Base-by-base conservation (phyloP, 2,113 vertebrate species). In the Paraplagusia blochii region DNA sequence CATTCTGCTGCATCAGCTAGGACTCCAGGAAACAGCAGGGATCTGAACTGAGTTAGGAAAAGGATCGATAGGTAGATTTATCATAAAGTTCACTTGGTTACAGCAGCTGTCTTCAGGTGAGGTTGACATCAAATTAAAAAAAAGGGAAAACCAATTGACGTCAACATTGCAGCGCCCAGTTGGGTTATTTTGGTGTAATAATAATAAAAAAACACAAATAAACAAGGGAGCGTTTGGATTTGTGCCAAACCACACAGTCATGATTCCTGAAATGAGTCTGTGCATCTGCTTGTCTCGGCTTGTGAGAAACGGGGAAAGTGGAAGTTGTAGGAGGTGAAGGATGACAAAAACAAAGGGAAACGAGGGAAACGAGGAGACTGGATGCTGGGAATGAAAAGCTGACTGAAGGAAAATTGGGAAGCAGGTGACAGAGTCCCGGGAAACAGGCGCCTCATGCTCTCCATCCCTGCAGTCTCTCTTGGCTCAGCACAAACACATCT, bases 221-320 rank as follows among this genome's bases (percentile, higher is more conserved):
- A 77, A 68, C 33, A 18, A 68, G 36, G 33, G 17, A 56, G 51
- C 34, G 22, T 66, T 66, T 73, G 72, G 74, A 33, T 84, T 61
- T 72, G 49, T 63, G 80, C 83, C 80, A 81, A 85, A 81, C 71
- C 80, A 66, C 69, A 76, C 56, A 57, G 67, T 69, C 72, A 77
- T 82, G 81, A 85, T 81, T 81, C 46, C 61, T 82, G 79, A 84
- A 86, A 86, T 82, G 77, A 86, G 73, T 45, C 75, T 40, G 65
- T 18, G 53, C 35, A 42, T 17, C 34, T 10, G 44, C 2, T 7
- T 55, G 58, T 62, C 15, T 8, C 34, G 52, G 71, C 43, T 40
- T 64, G 50, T 50, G 72, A 65, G 69, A 64, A 49, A 47, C 47
- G 29, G 44, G 44, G 55, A 62, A 55, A 75, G 65, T 57, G 65